These are phyloP conservation scores for Acyrthosiphon pisum DNA, from an alignment of 1,140 invertebrate species.

Conservation along the genomic window DNA sequence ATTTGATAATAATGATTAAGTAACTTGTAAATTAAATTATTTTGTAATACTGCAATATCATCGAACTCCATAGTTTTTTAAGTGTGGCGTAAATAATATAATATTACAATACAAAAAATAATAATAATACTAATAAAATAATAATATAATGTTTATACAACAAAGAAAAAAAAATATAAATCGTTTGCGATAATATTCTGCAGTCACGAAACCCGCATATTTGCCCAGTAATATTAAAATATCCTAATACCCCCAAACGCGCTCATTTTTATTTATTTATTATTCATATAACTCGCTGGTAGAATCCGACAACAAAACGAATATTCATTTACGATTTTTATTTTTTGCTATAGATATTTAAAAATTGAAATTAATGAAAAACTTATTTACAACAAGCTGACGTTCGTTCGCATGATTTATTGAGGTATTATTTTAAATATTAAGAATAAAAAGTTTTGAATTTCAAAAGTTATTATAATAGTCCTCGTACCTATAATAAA, in stretches of 20 bases:
- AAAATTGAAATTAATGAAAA: constrained; percentile 29
- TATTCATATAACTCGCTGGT: not conserved
- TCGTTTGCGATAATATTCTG: not conserved
- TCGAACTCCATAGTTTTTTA: not conserved
- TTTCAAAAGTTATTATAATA: constrained; percentile 25
- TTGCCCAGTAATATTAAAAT: not conserved
- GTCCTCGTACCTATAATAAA: not conserved
- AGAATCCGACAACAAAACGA: not conserved
- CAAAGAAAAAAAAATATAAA: not conserved
- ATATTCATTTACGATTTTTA: constrained; percentile 5
- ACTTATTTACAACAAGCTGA: not conserved
- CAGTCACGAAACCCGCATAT: not conserved
- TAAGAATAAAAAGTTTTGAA: not conserved
- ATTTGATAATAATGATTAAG: not conserved
- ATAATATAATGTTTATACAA: not conserved
- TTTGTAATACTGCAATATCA: not conserved
- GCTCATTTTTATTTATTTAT: not conserved
- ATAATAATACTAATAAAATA: not conserved
- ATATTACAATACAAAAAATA: not conserved
- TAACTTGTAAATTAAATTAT: not conserved
- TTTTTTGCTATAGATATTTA: constrained; percentile 5
- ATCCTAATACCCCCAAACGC: not conserved
- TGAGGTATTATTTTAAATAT: constrained; percentile 17
- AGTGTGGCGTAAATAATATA: not conserved
- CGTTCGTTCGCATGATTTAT: not conserved